Base-by-base conservation (phyloP, 2,797 vertebrate species). In the Sternotherus odoratus region DNA sequence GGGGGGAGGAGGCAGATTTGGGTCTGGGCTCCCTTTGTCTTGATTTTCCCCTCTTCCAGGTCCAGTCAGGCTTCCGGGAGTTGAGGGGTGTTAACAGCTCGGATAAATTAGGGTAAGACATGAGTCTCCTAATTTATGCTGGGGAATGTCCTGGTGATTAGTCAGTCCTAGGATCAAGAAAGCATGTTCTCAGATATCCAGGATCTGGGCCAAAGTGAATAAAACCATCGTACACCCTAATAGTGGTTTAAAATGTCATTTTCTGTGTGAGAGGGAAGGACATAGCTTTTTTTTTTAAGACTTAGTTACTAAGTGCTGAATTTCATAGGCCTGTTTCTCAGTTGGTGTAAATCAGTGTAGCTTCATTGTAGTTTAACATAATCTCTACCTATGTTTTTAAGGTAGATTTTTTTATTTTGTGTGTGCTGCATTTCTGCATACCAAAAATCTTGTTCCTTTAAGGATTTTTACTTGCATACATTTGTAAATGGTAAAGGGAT, bases 151-250 rank as follows among this genome's bases (percentile, higher is more conserved):
- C 5, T 8, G 54, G 2, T 39, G 5, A n/a, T 26, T 85, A 60
- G 4, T 11, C 17, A 60, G 11, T 77, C 24, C 12, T 21, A 74
- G 24, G n/a, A 51, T 8, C 13, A 9, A 86, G n/a, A 3, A 87
- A 78, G 83, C 8, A 30, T 0, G 49, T 51, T 39, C 82, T 46
- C 26, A 83, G 7, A 57, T 3, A 8, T 3, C 10, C 78, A 12
- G 5, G 36, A 85, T 12, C 50, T 77, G 36, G 4, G 88, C 33
- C 33, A 1, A 49, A 1, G 1, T 63, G 5, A 46, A 72, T 77
- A 77, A 95, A 90, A 94, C 85, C 78, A 54, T 81, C 79, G 82
- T 86, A 86, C 87, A 84, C 54, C 4, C 16, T 56, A 12, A 11
- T 79, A 81, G 23, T 75, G 80, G 24, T 78, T 92, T 80, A 89